Conservation (phyloP, 2,797 vertebrate species). For the Gambusia yucatana region DNA sequence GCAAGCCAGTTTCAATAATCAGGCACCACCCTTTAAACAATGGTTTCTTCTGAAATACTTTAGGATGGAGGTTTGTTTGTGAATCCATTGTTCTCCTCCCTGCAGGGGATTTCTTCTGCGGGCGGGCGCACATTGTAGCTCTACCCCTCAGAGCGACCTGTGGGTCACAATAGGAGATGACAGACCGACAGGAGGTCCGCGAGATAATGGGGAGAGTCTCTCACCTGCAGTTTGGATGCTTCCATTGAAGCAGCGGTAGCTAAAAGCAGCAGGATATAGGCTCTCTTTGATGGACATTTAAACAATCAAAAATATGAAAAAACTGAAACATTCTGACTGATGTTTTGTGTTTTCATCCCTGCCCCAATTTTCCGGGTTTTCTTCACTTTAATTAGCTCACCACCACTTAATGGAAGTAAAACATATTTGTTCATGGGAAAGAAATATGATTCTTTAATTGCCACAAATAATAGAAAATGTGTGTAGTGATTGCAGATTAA, state of each 20-base stretch:
- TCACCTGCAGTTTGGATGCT: conserved; percentile 23
- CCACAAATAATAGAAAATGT: not conserved
- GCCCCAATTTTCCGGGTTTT: conserved; percentile 33
- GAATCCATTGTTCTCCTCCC: conserved; percentile 72
- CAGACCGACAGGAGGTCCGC: conserved; percentile 36
- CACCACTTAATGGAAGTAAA: conserved; percentile 26
- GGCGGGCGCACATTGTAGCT: conserved; percentile 29
- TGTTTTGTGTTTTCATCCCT: conserved; percentile 36
- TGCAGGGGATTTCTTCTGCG: conserved; percentile 63
- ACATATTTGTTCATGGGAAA: conserved; percentile 19
- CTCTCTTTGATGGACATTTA: conserved; percentile 39
- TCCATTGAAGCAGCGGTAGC: conserved; percentile 20
- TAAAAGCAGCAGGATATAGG: conserved; percentile 3
- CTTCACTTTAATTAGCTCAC: conserved; percentile 38
- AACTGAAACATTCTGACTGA: conserved; percentile 36
- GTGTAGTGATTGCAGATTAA: not conserved
- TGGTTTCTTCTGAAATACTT: conserved; percentile 55
- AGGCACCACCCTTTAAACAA: conserved; percentile 49
- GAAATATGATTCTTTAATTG: not conserved
- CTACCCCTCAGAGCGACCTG: conserved; percentile 36
- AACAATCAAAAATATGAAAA: conserved; percentile 30
- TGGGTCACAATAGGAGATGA: conserved; percentile 44
- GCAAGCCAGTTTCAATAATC: conserved; percentile 51
- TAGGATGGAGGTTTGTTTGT: conserved; percentile 57
- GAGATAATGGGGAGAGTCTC: conserved; percentile 25